These are phyloP conservation scores for Enteromius mattozi DNA, from an alignment of 2,797 vertebrate genomes.

Conservation along the genomic window DNA sequence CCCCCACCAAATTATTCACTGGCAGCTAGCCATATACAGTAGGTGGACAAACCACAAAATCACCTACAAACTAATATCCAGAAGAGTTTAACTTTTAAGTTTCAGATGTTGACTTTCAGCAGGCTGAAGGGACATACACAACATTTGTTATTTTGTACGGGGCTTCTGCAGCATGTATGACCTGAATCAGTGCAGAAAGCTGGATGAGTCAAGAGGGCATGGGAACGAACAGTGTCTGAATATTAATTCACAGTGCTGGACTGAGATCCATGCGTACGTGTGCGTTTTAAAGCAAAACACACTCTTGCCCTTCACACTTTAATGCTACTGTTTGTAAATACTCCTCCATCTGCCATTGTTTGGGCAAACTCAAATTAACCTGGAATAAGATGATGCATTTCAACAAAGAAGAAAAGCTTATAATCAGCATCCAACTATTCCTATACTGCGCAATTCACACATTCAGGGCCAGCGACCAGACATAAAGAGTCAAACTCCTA, in stretches of 20 bases:
- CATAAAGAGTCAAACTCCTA: slow-evolving; percentile 16
- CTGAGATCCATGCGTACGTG: slow-evolving; percentile 11
- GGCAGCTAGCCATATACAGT: background rate
- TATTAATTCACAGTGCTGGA: slow-evolving; percentile 4
- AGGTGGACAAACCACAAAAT: slow-evolving; percentile 11
- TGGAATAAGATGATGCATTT: background rate
- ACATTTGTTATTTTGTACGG: background rate
- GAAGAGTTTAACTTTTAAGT: background rate
- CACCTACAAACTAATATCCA: slow-evolving; percentile 1
- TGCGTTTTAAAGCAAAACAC: background rate
- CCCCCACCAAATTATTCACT: slow-evolving; percentile 6
- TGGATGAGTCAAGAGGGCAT: slow-evolving; percentile 35
- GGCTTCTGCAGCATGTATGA: slow-evolving; percentile 25
- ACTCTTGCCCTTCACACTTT: slow-evolving; percentile 30
- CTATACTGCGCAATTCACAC: slow-evolving; percentile 5
- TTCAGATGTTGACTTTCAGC: background rate
- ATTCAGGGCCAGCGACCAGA: background rate
- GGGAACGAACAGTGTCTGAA: slow-evolving; percentile 28
- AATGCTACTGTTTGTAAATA: slow-evolving; percentile 13
- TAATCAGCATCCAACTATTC: slow-evolving; percentile 3
- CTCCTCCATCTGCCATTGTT: background rate
- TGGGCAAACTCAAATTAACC: background rate
- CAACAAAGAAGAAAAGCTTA: background rate
- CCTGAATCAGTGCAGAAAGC: slow-evolving; percentile 31
- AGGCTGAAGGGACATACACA: slow-evolving; percentile 3